A percentile compares a stretch with the other conserved stretches of the same genome.
These are phyloP conservation scores for Calyptomena viridis DNA, from an alignment of 2,113 vertebrate genomes.

Conservation along the genomic window DNA sequence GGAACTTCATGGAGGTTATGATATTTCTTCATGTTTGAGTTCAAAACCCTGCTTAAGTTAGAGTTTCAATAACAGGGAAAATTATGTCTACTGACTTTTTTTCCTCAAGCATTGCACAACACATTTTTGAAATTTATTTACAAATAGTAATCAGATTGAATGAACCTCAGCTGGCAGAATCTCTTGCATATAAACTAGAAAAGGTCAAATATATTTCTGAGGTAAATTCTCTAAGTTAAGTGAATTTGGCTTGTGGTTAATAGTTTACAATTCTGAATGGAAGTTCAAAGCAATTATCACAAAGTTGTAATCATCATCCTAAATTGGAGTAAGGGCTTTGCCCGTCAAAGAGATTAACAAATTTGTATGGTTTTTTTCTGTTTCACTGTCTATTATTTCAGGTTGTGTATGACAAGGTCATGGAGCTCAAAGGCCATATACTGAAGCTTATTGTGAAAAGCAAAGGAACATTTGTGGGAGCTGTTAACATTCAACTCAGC, in stretches of 20 bases:
- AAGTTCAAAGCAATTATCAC: not conserved
- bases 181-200: not conserved
- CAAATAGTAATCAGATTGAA: not conserved
- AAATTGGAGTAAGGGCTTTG: not conserved
- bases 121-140: not conserved
- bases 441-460: constrained; percentile 85
- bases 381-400: constrained; percentile 37
- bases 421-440: constrained; percentile 66
- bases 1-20: not conserved
- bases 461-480: constrained; percentile 77
- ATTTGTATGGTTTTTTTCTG: not conserved
- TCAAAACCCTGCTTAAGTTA: not conserved
- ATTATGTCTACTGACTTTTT: not conserved
- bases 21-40: not conserved
- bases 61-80: not conserved
- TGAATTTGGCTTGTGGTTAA: not conserved
- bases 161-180: not conserved
- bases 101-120: not conserved
- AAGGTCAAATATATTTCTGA: not conserved
- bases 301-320: not conserved
- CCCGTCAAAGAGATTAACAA: not conserved
- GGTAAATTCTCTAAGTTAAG: not conserved
- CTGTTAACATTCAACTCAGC: constrained; percentile 77
- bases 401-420: constrained; percentile 77
- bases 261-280: not conserved